phyloP scores from a whole-genome alignment of 2,113 vertebrate genomes.

The Cromileptes altivelis region DNA sequence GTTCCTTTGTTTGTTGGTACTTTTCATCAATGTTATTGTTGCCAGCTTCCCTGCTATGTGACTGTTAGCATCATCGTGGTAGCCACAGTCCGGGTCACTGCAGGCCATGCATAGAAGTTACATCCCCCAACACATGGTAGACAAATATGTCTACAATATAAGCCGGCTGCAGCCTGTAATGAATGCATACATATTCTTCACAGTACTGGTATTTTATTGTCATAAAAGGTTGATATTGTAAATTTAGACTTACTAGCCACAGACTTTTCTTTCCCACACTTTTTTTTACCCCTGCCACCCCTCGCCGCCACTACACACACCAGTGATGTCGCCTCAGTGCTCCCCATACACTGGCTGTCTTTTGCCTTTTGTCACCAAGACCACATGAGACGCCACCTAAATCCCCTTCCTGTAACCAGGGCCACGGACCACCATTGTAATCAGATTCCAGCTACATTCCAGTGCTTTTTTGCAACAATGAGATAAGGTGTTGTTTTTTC shows the following conservation, averaged over 20 bases:
- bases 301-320: conserved; percentile 6
- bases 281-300: conserved; percentile 12
- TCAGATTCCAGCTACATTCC: conserved; percentile 78
- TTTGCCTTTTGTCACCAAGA: conserved; percentile 74
- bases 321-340: conserved; percentile 56
- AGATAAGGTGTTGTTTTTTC: conserved; percentile 65
- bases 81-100: not conserved
- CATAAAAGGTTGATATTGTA: not conserved
- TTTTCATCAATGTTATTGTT: conserved; percentile 5
- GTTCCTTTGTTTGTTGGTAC: conserved; percentile 5
- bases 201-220: not conserved
- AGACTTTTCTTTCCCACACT: conserved; percentile 55
- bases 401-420: conserved; percentile 78
- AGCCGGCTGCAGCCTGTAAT: not conserved
- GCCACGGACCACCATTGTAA: conserved; percentile 72
- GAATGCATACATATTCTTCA: not conserved
- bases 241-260: not conserved
- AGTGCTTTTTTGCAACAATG: conserved; percentile 67
- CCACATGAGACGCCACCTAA: conserved; percentile 72
- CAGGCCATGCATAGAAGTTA: not conserved
- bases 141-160: not conserved
- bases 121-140: not conserved
- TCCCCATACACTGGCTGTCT: conserved; percentile 51
- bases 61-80: not conserved
- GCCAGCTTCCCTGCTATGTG: not conserved